phyloP scores from a whole-genome alignment of 2,113 vertebrate species.

The Anarrhichthys ocellatus region DNA sequence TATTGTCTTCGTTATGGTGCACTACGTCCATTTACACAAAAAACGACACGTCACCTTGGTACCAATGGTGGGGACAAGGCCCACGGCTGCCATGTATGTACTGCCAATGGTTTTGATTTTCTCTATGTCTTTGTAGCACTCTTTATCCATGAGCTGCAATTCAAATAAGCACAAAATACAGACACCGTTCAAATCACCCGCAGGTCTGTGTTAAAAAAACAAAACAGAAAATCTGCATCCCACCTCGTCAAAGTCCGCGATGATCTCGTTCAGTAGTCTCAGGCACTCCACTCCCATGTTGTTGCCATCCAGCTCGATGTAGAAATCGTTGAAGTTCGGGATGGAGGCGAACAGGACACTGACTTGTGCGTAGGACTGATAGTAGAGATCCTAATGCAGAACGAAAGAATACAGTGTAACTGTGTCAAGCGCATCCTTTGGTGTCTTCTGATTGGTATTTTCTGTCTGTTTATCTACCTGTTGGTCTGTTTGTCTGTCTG shows the following conservation, averaged over 20 bases:
- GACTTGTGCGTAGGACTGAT: conserved; percentile 98
- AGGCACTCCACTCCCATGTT: conserved; percentile 99
- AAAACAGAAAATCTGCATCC: conserved; percentile 7
- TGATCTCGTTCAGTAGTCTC: conserved; percentile 97
- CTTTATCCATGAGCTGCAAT: conserved; percentile 96
- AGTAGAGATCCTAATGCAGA: conserved; percentile 92
- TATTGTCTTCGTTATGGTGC: background rate
- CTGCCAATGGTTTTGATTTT: conserved; percentile 99
- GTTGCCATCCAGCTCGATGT: conserved; percentile 99
- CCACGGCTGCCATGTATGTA: conserved; percentile 98
- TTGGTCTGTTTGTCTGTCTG: conserved; percentile 63
- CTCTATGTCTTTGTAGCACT: conserved; percentile 97
- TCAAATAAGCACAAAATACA: conserved; percentile 6
- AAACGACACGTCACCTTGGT: conserved; percentile 86
- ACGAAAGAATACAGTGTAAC: conserved; percentile 7
- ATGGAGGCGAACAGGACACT: conserved; percentile 99
- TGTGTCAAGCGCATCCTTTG: background rate
- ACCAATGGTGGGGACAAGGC: conserved; percentile 92
- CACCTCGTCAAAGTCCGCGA: conserved; percentile 98
- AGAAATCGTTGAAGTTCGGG: conserved; percentile 99
- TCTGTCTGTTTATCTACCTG: conserved; percentile 64
- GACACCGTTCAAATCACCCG: background rate
- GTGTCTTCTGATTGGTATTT: background rate
- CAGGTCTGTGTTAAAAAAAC: background rate
- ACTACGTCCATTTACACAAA: background rate